phyloP scores from a whole-genome alignment of 64 coral and sea anemone species.

The Dendronephthya gigantea region DNA sequence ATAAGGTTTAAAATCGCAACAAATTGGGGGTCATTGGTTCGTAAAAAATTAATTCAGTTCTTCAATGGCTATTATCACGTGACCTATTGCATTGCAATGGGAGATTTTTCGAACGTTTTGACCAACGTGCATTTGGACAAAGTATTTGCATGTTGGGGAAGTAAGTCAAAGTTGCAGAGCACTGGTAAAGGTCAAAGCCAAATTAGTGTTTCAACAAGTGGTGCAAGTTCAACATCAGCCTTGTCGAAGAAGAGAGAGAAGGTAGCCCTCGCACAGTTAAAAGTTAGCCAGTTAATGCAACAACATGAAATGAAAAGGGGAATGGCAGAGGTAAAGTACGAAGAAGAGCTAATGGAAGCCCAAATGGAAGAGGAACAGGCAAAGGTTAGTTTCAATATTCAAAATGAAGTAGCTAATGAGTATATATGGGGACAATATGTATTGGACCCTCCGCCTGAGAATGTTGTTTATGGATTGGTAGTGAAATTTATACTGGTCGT shows the following conservation, averaged over 20 bases:
- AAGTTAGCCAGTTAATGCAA: neutral
- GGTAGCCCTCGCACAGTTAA: neutral
- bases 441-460: neutral
- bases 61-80: too few species aligned
- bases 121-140: too few species aligned
- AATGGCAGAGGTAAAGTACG: conserved; percentile 3
- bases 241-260: neutral
- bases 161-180: too few species aligned
- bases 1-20: too few species aligned
- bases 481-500: too few species aligned
- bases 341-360: conserved; percentile 31
- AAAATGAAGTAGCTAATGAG: neutral
- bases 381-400: conserved; percentile 17
- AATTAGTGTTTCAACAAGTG: neutral
- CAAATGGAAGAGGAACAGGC: conserved; percentile 29
- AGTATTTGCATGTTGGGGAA: too few species aligned
- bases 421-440: neutral
- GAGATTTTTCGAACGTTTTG: too few species aligned
- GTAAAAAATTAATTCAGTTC: too few species aligned
- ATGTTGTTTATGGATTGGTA: too few species aligned
- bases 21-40: too few species aligned
- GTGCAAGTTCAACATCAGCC: neutral
- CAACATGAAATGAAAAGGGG: conserved; percentile 13
- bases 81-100: too few species aligned
- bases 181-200: neutral